Evolutionary conservation across 2,888 invertebrate species (phyloP).

Genomic region (Ophonus ardosiacus): DNA sequence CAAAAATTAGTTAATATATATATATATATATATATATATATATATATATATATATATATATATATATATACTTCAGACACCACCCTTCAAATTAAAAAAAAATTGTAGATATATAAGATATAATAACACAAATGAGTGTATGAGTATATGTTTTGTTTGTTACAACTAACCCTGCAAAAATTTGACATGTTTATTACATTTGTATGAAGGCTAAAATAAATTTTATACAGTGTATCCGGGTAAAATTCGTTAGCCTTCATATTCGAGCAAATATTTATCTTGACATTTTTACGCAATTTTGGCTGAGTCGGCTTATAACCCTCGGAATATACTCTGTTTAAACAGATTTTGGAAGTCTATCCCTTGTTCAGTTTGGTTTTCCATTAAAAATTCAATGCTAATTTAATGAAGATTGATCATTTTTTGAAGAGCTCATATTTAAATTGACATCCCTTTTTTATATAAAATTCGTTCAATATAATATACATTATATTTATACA

Average conservation of each 20-base stretch:
- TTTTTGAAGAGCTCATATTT: neutral
- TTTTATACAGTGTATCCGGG: constrained; percentile 9
- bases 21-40: too few species aligned
- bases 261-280: constrained; percentile 9
- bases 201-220: neutral
- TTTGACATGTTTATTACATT: neutral
- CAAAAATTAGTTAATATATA: too few species aligned
- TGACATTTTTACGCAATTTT: constrained; percentile 26
- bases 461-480: too few species aligned
- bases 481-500: too few species aligned
- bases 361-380: neutral
- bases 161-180: neutral
- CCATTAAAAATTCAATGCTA: constrained; percentile 5
- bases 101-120: too few species aligned
- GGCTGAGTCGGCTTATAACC: constrained; percentile 15
- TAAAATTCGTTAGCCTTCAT: neutral
- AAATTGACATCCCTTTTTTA: neutral
- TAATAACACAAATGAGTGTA: too few species aligned
- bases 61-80: too few species aligned
- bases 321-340: constrained; percentile 5
- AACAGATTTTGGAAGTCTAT: neutral
- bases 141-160: too few species aligned
- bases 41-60: too few species aligned
- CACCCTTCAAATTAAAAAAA: too few species aligned
- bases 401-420: constrained; percentile 13